A percentile compares a stretch with the other conserved stretches of the same genome.
Evolutionary conservation across 2,113 vertebrate genomes (phyloP).

Genomic region (Clarias batrachus): DNA sequence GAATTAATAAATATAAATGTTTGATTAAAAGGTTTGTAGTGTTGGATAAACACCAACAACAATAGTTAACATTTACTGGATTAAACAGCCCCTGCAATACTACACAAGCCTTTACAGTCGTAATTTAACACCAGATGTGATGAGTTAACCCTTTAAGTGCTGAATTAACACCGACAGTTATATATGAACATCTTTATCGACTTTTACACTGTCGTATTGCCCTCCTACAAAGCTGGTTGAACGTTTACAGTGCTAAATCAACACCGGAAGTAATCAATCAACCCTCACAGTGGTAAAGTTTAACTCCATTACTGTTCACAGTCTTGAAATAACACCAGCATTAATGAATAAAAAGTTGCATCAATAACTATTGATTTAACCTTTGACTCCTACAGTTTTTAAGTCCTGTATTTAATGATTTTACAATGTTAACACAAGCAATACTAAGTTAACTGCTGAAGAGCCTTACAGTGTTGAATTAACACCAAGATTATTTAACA

Average conservation of each 20-base stretch:
- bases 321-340: neutral
- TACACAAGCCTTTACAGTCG: neutral
- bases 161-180: neutral
- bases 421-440: neutral
- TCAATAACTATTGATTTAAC: neutral
- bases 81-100: neutral
- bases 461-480: neutral
- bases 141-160: neutral
- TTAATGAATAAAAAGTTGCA: neutral
- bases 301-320: too few relatives aligned
- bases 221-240: neutral
- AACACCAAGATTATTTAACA: neutral
- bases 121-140: neutral
- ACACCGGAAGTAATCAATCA: neutral
- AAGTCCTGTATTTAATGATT: neutral
- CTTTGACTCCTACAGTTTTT: neutral
- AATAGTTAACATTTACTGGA: neutral
- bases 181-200: neutral
- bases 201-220: neutral
- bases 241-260: neutral
- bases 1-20: too few relatives aligned
- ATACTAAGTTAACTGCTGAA: neutral
- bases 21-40: neutral
- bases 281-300: neutral
- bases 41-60: neutral